These are phyloP conservation scores for Frankliniella intonsa DNA, from an alignment of 2,888 invertebrate species.

Conservation along the genomic window DNA sequence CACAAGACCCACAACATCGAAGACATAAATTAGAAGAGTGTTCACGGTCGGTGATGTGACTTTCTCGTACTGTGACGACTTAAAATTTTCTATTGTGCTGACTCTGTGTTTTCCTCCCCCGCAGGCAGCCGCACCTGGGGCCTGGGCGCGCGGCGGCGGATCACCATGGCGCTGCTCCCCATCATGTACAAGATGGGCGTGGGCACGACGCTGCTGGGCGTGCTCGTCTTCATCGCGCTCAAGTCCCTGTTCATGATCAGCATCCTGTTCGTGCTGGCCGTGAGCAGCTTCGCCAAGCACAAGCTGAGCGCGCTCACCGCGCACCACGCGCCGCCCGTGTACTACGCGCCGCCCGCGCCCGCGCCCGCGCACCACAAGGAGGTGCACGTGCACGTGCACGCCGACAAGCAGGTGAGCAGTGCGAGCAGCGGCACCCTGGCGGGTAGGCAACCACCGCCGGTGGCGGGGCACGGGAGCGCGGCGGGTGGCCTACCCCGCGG, in stretches of 20 bases:
- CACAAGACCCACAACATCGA: no score
- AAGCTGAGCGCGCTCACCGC: background rate
- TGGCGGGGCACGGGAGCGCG: background rate
- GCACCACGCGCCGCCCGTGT: background rate
- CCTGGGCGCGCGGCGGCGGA: conserved; percentile 64
- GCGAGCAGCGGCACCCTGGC: no score
- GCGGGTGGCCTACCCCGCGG: background rate
- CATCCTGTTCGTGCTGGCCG: conserved; percentile 27
- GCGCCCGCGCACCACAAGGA: conserved; percentile 27
- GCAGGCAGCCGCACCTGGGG: conserved; percentile 64
- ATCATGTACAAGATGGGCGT: conserved; percentile 73
- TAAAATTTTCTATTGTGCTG: no score
- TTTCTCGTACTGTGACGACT: no score
- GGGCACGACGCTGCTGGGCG: conserved; percentile 64
- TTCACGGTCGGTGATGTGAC: no score
- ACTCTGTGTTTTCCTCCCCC: conserved; percentile 43
- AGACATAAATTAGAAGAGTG: no score
- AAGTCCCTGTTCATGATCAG: conserved; percentile 45
- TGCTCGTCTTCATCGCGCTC: conserved; percentile 66
- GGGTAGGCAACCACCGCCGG: background rate
- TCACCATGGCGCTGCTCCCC: conserved; percentile 66
- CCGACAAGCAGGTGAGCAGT: conserved; percentile 21
- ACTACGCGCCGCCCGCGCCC: conserved; percentile 6
- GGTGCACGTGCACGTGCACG: conserved; percentile 35
- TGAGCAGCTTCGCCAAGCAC: conserved; percentile 34